Conservation (phyloP, 2,113 vertebrate genomes). For the Podarcis muralis region DNA sequence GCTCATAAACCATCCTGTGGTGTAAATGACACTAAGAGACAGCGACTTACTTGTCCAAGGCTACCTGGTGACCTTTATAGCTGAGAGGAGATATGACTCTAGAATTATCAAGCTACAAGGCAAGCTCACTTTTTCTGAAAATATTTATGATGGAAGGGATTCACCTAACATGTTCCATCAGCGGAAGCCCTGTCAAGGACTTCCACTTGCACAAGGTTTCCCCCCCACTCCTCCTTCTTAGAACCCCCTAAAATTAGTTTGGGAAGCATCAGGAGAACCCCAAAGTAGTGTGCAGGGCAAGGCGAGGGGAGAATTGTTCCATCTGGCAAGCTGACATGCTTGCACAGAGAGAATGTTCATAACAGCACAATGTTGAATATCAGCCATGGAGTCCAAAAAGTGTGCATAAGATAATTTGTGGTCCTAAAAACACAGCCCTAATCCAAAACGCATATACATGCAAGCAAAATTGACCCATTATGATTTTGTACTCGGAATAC, state of each 20-base stretch:
- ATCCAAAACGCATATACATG: background rate
- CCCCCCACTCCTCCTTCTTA: no score
- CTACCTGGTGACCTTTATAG: background rate
- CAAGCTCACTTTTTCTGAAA: background rate
- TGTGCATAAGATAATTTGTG: background rate
- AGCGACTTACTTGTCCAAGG: background rate
- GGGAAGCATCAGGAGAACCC: no score
- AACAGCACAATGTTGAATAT: no score
- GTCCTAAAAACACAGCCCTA: background rate
- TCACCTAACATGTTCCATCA: no score
- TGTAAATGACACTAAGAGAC: background rate
- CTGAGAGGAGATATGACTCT: background rate
- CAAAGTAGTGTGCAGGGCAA: no score
- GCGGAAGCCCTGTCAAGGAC: no score
- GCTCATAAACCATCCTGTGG: background rate
- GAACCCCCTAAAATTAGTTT: no score
- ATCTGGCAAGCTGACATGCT: no score
- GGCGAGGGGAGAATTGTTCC: no score
- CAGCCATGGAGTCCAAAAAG: background rate
- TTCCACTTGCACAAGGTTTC: no score
- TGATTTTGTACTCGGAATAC: background rate
- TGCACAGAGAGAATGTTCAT: no score
- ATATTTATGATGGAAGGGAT: background rate
- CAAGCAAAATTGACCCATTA: background rate
- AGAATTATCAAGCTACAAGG: background rate